Evolutionary conservation across 1,140 invertebrate species (phyloP).

Genomic region (Cydia pomonella): DNA sequence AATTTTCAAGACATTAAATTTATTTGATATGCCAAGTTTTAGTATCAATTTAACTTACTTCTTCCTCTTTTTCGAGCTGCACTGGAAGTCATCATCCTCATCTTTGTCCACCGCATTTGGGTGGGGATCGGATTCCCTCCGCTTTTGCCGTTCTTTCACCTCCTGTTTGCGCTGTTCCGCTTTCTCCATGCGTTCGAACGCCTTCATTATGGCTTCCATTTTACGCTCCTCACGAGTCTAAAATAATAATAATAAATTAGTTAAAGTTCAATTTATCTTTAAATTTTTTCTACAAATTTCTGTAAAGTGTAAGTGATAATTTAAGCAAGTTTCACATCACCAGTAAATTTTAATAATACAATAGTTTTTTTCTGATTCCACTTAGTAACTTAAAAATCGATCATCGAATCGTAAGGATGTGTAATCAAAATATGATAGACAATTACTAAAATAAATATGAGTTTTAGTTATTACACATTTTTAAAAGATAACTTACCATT

Average conservation of each 20-base stretch:
- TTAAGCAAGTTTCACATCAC: too few species aligned
- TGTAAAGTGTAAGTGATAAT: background rate
- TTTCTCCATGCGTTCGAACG: slow-evolving; percentile 92
- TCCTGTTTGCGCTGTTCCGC: slow-evolving; percentile 89
- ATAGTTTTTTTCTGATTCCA: too few species aligned
- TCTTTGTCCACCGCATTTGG: slow-evolving; percentile 71
- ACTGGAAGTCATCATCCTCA: slow-evolving; percentile 75
- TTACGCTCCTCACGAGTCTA: slow-evolving; percentile 97
- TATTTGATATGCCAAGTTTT: too few species aligned
- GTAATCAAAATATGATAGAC: too few species aligned
- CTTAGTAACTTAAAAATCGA: too few species aligned
- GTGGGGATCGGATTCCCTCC: slow-evolving; percentile 79
- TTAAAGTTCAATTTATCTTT: too few species aligned
- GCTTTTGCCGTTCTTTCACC: slow-evolving; percentile 80
- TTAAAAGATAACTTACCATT: slow-evolving; percentile 67
- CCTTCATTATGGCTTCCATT: slow-evolving; percentile 96
- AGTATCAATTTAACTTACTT: slow-evolving; percentile 63
- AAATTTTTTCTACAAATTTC: background rate
- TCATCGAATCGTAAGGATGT: too few species aligned
- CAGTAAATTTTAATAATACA: too few species aligned
- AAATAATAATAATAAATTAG: slow-evolving; percentile 43
- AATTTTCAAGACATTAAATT: too few species aligned
- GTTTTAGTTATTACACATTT: too few species aligned
- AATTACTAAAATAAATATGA: too few species aligned
- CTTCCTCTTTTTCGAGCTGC: slow-evolving; percentile 69